Percentiles rank a stretch among this genome's conserved stretches.
Evolutionary conservation across 2,797 vertebrate genomes (phyloP).

Genomic region (Poecilia gillii): DNA sequence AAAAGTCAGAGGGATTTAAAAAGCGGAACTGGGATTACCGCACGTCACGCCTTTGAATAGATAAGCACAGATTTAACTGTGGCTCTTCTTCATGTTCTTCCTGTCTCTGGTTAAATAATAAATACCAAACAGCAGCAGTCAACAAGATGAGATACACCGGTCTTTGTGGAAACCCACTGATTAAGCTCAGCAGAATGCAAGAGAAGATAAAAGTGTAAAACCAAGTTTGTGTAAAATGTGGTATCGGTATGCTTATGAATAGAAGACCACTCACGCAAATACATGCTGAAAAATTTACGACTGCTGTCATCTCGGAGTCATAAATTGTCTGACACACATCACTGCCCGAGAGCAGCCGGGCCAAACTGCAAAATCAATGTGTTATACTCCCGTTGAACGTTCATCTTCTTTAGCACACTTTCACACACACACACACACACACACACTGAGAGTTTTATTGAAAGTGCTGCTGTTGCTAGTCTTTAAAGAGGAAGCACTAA

Average conservation of each 20-base stretch:
- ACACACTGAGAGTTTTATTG: conserved; percentile 20
- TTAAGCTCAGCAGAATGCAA: conserved; percentile 32
- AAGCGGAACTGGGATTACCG: conserved; percentile 49
- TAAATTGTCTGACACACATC: conserved; percentile 61
- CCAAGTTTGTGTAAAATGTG: conserved; percentile 9
- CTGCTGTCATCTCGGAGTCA: conserved; percentile 42
- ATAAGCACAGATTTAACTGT: conserved; percentile 55
- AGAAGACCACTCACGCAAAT: conserved; percentile 2
- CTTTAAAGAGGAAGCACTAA: conserved; percentile 33
- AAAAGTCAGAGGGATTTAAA: conserved; percentile 46
- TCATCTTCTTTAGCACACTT: conserved; percentile 15
- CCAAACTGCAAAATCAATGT: conserved; percentile 65
- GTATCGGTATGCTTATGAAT: conserved; percentile 19
- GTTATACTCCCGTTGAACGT: conserved; percentile 39
- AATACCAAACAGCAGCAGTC: conserved; percentile 45
- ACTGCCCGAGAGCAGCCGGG: conserved; percentile 38
- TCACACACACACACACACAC: not conserved
- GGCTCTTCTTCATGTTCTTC: conserved; percentile 50
- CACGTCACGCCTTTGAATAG: conserved; percentile 47
- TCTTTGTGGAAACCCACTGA: conserved; percentile 38
- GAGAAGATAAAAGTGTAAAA: conserved; percentile 1
- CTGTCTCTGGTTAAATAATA: conserved; percentile 61
- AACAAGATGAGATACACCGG: conserved; percentile 49
- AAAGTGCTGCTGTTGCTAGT: conserved; percentile 24
- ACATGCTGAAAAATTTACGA: conserved; percentile 56